Percentiles rank a stretch among this genome's conserved stretches.
Evolutionary conservation across 2,888 invertebrate species (phyloP).

Genomic region (Brachypterus glaber): DNA sequence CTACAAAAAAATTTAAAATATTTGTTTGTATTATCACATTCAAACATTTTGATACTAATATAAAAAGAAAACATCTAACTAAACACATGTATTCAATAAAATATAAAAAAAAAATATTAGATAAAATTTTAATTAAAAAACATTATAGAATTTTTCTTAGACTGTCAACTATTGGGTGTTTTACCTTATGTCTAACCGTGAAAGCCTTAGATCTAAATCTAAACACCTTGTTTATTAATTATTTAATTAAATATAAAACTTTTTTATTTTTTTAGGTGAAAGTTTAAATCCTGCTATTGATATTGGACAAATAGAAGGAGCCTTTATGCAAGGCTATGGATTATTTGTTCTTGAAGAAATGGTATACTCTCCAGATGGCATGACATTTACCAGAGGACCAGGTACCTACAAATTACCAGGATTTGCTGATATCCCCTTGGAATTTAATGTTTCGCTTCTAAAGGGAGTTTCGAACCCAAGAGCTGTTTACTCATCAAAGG

Average conservation of each 20-base stretch:
- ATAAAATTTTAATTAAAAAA: no score
- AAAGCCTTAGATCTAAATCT: neutral
- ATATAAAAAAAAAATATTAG: no score
- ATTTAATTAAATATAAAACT: neutral
- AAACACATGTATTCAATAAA: no score
- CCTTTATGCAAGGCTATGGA: constrained; percentile 89
- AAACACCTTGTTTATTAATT: neutral
- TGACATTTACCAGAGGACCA: constrained; percentile 76
- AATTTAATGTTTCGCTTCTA: constrained; percentile 86
- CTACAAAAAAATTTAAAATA: no score
- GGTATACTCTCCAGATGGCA: constrained; percentile 76
- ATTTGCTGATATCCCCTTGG: constrained; percentile 81
- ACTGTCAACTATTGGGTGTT: no score
- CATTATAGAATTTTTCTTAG: no score
- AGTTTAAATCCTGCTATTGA: constrained; percentile 95
- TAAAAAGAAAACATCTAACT: no score
- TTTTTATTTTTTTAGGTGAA: constrained; percentile 48
- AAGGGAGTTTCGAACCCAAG: constrained; percentile 84
- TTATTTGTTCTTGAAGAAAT: constrained; percentile 85
- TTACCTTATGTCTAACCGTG: neutral
- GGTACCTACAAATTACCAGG: constrained; percentile 92
- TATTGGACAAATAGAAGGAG: constrained; percentile 94
- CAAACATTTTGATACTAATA: no score
- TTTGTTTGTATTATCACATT: no score
- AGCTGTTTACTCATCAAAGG: constrained; percentile 94